These are phyloP conservation scores for crab-eating macaque (Macaca fascicularis) DNA, from an alignment of 2,113 vertebrate species.

Conservation along the genomic window T2T-MFA8v1.1 NC_088388.1:18876001-18876500, in stretches of 20 bases:
- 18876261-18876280: constrained; percentile 20
- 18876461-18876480: background rate
- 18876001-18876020: background rate
- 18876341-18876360: constrained; percentile 34
- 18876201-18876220: constrained; percentile 36
- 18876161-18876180: constrained; percentile 40
- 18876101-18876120: background rate
- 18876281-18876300: constrained; percentile 48
- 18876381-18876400: constrained; percentile 25
- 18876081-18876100: background rate
- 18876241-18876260: constrained; percentile 11
- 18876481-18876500: constrained; percentile 20
- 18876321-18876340: background rate
- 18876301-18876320: constrained; percentile 23
- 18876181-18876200: background rate
- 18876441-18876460: constrained; percentile 28
- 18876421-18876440: constrained; percentile 14
- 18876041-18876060: background rate
- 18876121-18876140: background rate
- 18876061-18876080: background rate
- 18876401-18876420: constrained; percentile 47
- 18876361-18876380: constrained; percentile 37
- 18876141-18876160: background rate
- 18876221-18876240: constrained; percentile 29
- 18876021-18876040: background rate